phyloP scores from a whole-genome alignment of 2,888 invertebrate genomes.

The Alcis repandata region DNA sequence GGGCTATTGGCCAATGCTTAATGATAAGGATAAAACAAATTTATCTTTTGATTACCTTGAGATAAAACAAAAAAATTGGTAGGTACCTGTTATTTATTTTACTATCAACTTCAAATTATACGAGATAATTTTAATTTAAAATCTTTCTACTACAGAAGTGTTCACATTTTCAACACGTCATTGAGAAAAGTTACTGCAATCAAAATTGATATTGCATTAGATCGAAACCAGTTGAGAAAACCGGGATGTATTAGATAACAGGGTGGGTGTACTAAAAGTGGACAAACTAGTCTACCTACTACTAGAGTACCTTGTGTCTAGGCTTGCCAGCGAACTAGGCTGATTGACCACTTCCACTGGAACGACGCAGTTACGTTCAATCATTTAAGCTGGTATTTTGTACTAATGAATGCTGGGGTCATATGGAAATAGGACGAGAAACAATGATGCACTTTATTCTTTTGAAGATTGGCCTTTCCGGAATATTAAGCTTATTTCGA shows the following conservation, averaged over 20 bases:
- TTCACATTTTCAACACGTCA: background rate
- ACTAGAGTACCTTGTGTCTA: conserved; percentile 69
- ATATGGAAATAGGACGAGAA: conserved; percentile 8
- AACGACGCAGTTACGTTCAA: conserved; percentile 62
- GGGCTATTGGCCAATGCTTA: conserved; percentile 18
- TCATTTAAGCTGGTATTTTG: conserved; percentile 46
- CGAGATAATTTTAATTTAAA: background rate
- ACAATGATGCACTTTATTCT: background rate
- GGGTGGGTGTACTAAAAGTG: conserved; percentile 65
- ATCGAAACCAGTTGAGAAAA: conserved; percentile 41
- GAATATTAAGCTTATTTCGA: too few relatives aligned
- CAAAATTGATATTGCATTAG: conserved; percentile 14
- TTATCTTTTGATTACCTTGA: conserved; percentile 54
- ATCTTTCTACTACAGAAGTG: too few relatives aligned
- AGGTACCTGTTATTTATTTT: conserved; percentile 3
- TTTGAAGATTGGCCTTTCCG: background rate
- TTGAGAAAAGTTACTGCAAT: background rate
- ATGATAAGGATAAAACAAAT: conserved; percentile 48
- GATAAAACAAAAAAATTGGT: conserved; percentile 40
- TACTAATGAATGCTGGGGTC: conserved; percentile 18
- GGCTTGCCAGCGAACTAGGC: conserved; percentile 76
- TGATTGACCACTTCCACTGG: conserved; percentile 81
- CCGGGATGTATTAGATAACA: conserved; percentile 55
- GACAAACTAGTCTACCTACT: conserved; percentile 67
- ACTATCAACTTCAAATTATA: background rate